These are phyloP conservation scores for Cladopsammia gracilis DNA, from an alignment of 64 coral and sea anemone genomes.

Conservation along the genomic window DNA sequence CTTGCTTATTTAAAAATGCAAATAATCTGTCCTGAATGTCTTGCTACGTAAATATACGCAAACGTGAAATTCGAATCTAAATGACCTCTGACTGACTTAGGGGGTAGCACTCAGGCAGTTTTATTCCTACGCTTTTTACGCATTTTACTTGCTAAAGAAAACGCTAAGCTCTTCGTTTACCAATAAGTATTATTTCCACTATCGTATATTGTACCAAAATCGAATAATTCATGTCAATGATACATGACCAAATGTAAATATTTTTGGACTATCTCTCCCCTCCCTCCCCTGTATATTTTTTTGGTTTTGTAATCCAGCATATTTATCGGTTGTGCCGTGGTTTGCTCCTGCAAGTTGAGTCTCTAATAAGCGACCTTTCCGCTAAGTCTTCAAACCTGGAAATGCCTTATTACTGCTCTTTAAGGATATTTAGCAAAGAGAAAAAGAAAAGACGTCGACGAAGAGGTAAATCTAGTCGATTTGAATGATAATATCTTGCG, in stretches of 20 bases:
- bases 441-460: constrained; percentile 76
- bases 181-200: neutral
- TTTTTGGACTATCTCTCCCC: neutral
- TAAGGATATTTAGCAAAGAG: constrained; percentile 85
- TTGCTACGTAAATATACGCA: constrained; percentile 36
- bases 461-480: constrained; percentile 63
- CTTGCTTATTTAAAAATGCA: constrained; percentile 45
- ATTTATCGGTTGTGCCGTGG: constrained; percentile 55
- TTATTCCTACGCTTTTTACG: neutral
- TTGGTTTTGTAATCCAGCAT: neutral
- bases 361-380: constrained; percentile 49
- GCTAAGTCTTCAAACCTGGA: constrained; percentile 44
- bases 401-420: constrained; percentile 87
- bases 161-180: neutral
- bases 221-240: neutral
- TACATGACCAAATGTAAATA: neutral
- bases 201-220: neutral
- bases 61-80: constrained; percentile 54
- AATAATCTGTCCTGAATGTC: constrained; percentile 38
- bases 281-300: neutral
- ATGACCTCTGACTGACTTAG: neutral
- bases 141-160: neutral
- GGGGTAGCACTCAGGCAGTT: neutral
- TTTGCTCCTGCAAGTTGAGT: constrained; percentile 58
- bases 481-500: constrained; percentile 23